phyloP scores from a whole-genome alignment of 2,113 vertebrate genomes.

The Amphiprion percula region DNA sequence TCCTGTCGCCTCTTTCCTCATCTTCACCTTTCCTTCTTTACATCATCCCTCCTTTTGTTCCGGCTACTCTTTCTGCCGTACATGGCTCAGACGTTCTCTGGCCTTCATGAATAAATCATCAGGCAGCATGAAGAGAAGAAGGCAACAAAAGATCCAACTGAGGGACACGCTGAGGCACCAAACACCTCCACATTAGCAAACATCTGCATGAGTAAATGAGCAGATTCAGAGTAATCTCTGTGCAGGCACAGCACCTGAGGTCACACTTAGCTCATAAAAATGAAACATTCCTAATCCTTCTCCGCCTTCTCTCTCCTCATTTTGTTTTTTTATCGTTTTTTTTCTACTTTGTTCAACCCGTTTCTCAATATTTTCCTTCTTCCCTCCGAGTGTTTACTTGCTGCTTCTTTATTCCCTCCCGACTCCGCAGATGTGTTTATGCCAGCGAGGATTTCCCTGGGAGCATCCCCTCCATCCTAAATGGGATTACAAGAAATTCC shows the following conservation, averaged over 20 bases:
- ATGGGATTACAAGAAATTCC: conserved; percentile 78
- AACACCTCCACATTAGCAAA: conserved; percentile 3
- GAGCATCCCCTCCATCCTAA: conserved; percentile 63
- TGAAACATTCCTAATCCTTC: neutral
- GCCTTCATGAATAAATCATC: conserved; percentile 61
- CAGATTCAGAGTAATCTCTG: neutral
- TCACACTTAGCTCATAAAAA: conserved; percentile 19
- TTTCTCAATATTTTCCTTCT: conserved; percentile 13
- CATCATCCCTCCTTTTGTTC: conserved; percentile 14
- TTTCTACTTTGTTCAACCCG: conserved; percentile 6
- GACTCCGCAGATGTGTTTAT: conserved; percentile 31
- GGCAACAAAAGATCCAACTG: conserved; percentile 31
- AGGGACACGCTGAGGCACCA: neutral
- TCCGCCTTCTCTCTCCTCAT: neutral
- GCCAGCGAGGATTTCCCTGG: conserved; percentile 53
- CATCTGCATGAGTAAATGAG: neutral
- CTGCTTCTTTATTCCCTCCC: conserved; percentile 32
- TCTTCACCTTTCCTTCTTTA: neutral
- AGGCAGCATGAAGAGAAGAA: conserved; percentile 14
- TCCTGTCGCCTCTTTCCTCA: neutral
- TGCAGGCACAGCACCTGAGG: conserved; percentile 11
- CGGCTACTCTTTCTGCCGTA: neutral
- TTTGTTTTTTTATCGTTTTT: conserved; percentile 7
- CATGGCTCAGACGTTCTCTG: conserved; percentile 11
- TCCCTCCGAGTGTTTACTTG: conserved; percentile 21